Evolutionary conservation across 1,140 invertebrate genomes (phyloP).

Genomic region (Dermatophagoides farinae): DNA sequence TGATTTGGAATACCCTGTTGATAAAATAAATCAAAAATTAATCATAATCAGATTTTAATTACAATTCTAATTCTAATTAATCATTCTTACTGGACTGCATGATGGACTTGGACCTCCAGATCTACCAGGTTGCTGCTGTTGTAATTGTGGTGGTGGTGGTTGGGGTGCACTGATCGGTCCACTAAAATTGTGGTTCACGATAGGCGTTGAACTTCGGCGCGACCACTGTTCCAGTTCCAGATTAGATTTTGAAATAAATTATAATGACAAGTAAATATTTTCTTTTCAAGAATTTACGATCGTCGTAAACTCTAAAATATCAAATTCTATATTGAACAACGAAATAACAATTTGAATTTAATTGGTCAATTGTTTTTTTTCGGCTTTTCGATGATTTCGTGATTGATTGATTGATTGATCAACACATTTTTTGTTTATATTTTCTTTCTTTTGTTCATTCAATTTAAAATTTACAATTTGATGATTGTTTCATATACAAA

Average conservation of each 20-base stretch:
- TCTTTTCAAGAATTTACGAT: neutral
- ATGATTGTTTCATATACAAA: no score
- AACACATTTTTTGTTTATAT: neutral
- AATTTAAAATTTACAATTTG: no score
- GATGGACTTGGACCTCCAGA: constrained; percentile 11
- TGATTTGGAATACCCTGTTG: neutral
- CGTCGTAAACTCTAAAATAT: neutral
- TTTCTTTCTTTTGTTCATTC: no score
- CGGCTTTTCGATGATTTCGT: neutral
- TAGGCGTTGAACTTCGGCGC: constrained; percentile 19
- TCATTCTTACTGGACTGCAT: constrained; percentile 6
- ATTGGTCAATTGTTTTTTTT: neutral
- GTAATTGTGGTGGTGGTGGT: constrained; percentile 2
- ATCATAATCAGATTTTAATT: neutral
- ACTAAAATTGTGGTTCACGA: constrained; percentile 11
- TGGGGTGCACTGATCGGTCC: neutral
- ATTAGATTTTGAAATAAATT: neutral
- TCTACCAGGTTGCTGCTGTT: neutral
- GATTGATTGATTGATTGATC: constrained; percentile 8
- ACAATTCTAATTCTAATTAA: neutral
- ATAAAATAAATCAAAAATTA: neutral
- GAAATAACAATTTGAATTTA: constrained; percentile 15
- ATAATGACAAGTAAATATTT: no score
- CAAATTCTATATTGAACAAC: neutral
- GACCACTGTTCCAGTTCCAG: constrained; percentile 19